Percentiles rank a stretch among this genome's conserved stretches.
Conservation (phyloP, 1,140 invertebrate genomes). For the Zelostemma sp. region DNA sequence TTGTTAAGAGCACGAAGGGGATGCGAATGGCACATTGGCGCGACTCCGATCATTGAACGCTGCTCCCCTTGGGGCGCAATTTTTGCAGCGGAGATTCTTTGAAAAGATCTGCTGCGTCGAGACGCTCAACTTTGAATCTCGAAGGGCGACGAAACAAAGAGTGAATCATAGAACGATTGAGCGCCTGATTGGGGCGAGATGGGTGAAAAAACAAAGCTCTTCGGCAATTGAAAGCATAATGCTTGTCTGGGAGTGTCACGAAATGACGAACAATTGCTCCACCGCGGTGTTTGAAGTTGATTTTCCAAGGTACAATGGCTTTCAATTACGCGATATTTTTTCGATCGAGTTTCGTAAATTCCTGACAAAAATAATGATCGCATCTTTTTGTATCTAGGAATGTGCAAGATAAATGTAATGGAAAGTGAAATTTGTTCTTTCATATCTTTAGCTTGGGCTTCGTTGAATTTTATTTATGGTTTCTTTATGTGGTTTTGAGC, state of each 20-base stretch:
- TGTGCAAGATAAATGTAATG: no score
- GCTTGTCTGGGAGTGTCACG: not conserved
- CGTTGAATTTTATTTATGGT: no score
- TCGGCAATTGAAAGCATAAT: not conserved
- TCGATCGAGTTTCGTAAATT: no score
- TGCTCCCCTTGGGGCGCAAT: not conserved
- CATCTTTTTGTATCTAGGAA: no score
- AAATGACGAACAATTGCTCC: slow-evolving; percentile 2
- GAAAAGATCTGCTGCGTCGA: slow-evolving; percentile 5
- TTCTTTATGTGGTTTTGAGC: no score
- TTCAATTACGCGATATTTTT: no score
- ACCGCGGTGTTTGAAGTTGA: not conserved
- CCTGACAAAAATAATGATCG: no score
- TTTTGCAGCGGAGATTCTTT: not conserved
- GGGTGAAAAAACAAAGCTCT: slow-evolving; percentile 4
- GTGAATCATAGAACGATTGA: slow-evolving; percentile 8
- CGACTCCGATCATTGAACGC: not conserved
- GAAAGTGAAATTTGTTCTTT: no score
- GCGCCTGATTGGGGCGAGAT: not conserved
- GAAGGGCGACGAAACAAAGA: slow-evolving; percentile 1
- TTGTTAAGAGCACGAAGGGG: not conserved
- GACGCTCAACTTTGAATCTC: slow-evolving; percentile 6
- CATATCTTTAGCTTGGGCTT: no score
- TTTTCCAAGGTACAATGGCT: not conserved
- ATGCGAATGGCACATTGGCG: not conserved